Conservation (phyloP, 2,797 vertebrate genomes). For the Parauchenoglanis ngamensis region DNA sequence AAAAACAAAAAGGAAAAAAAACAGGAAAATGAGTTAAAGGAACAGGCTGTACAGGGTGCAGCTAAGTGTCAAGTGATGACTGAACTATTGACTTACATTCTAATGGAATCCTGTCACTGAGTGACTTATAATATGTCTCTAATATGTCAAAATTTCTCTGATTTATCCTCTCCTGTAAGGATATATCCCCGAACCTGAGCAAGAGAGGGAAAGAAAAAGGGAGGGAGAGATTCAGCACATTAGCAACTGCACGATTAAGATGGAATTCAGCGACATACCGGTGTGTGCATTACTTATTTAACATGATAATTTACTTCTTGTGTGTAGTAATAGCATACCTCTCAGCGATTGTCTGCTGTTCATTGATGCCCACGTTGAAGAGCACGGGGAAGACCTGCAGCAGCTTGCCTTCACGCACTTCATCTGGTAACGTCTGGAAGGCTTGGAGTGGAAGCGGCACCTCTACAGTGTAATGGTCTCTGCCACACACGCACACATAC, state of each 20-base stretch:
- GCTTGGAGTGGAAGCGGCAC: constrained; percentile 87
- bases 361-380: constrained; percentile 97
- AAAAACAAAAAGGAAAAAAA: no score
- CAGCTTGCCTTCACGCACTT: constrained; percentile 88
- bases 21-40: background rate
- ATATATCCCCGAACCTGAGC: constrained; percentile 93
- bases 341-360: constrained; percentile 97
- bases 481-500: constrained; percentile 57
- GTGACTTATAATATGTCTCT: constrained; percentile 89
- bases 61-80: background rate
- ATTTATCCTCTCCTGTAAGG: constrained; percentile 96
- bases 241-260: background rate
- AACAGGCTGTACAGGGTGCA: background rate
- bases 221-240: background rate
- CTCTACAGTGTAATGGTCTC: constrained; percentile 90
- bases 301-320: background rate
- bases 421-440: constrained; percentile 88
- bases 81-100: constrained; percentile 84
- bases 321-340: constrained; percentile 78
- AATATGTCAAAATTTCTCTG: constrained; percentile 94
- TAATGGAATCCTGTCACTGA: constrained; percentile 88
- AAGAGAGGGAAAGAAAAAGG: constrained; percentile 22
- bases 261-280: background rate
- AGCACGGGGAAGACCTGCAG: constrained; percentile 87
- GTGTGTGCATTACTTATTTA: no score